phyloP scores from a whole-genome alignment of 1,140 invertebrate species.

The Phthorimaea operculella region DNA sequence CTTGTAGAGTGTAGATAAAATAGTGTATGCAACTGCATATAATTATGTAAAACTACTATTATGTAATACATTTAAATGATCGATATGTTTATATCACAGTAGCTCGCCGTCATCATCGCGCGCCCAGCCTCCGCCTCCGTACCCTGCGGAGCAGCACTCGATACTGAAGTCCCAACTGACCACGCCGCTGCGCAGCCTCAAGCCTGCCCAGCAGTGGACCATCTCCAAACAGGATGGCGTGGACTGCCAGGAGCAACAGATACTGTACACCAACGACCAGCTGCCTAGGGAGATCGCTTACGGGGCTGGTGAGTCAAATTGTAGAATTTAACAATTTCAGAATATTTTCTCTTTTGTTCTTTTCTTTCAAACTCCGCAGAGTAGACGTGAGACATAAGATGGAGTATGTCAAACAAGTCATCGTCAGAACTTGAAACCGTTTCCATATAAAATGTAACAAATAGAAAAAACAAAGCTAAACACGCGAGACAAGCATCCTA shows the following conservation, averaged over 20 bases:
- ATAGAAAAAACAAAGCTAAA: no score
- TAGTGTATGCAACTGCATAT: no score
- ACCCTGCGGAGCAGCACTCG: constrained; percentile 50
- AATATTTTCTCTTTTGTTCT: no score
- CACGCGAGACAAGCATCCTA: no score
- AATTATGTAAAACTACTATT: no score
- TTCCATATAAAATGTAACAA: no score
- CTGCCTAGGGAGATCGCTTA: constrained; percentile 47
- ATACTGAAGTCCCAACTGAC: constrained; percentile 63
- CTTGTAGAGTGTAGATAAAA: no score
- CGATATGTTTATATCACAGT: constrained; percentile 27
- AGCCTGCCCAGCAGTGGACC: constrained; percentile 61
- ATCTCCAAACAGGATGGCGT: constrained; percentile 63
- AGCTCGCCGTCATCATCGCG: constrained; percentile 50
- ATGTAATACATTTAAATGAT: no score
- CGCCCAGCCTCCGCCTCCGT: constrained; percentile 41
- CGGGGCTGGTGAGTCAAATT: constrained; percentile 39
- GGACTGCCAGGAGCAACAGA: constrained; percentile 59
- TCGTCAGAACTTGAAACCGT: no score
- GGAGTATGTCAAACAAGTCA: no score
- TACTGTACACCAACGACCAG: constrained; percentile 61
- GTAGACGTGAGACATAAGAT: no score
- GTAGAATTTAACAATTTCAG: not conserved
- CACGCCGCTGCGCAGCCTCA: constrained; percentile 32
- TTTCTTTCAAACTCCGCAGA: no score